These are phyloP conservation scores for Drosophila equinoxialis DNA, from an alignment of 1,140 invertebrate genomes.

Conservation along the genomic window DNA sequence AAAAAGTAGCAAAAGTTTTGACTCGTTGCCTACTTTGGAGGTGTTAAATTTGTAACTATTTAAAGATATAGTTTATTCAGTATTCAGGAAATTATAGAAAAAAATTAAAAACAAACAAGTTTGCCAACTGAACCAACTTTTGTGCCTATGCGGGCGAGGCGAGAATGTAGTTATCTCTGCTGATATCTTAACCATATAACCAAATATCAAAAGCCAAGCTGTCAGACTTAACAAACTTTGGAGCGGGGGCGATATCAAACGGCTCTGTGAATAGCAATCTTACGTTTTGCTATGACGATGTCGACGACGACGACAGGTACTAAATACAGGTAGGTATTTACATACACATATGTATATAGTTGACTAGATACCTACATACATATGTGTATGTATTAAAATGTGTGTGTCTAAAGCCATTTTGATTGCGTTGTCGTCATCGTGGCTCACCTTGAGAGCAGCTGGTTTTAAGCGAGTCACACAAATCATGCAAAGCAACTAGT, in stretches of 20 bases:
- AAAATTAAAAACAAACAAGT: conserved; percentile 48
- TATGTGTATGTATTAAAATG: neutral
- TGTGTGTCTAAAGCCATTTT: conserved; percentile 18
- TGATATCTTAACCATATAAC: conserved; percentile 17
- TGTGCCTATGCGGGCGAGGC: neutral
- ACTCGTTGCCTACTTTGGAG: neutral
- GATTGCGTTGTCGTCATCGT: conserved; percentile 52
- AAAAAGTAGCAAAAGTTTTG: neutral
- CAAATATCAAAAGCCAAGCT: conserved; percentile 44
- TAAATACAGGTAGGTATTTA: neutral
- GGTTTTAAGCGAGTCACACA: conserved; percentile 55
- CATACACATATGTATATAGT: neutral
- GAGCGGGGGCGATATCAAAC: conserved; percentile 34
- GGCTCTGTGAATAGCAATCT: conserved; percentile 16
- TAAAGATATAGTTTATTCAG: conserved; percentile 13
- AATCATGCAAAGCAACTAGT: conserved; percentile 64
- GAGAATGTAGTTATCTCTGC: conserved; percentile 7
- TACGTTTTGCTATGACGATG: conserved; percentile 24
- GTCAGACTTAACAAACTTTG: neutral
- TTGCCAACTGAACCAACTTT: conserved; percentile 29
- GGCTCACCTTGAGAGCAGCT: conserved; percentile 69
- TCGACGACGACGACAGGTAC: conserved; percentile 54
- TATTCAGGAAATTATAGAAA: conserved; percentile 35
- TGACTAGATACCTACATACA: conserved; percentile 7
- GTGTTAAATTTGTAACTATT: conserved; percentile 4